phyloP scores from a whole-genome alignment of 2,113 vertebrate species.

The Crotophaga sulcirostris region DNA sequence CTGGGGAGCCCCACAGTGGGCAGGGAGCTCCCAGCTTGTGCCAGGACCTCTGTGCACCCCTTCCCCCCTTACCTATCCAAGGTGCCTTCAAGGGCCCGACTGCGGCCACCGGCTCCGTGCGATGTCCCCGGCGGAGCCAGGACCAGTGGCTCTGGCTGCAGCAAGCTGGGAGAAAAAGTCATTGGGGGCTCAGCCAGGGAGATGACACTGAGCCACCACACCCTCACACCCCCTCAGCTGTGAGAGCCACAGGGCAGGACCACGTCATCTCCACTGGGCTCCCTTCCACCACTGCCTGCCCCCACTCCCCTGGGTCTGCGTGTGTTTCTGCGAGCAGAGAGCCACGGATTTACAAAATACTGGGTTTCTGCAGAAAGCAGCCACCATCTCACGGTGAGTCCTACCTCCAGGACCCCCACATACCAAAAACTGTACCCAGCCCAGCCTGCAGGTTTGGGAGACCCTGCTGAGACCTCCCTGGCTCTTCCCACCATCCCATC shows the following conservation, averaged over 20 bases:
- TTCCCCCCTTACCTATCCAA: neutral
- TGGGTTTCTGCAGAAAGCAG: neutral
- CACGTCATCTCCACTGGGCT: accelerated
- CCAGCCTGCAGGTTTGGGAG: neutral
- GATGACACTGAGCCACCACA: neutral
- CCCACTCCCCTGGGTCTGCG: accelerated
- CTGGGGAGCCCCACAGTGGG: neutral
- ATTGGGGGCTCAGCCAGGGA: neutral
- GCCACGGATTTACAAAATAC: accelerated
- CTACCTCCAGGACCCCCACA: neutral
- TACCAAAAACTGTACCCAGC: neutral
- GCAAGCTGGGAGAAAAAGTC: neutral
- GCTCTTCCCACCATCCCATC: neutral
- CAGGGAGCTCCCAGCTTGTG: neutral
- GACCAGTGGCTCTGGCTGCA: neutral
- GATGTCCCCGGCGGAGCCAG: neutral
- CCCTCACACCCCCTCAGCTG: neutral
- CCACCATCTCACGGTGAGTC: neutral
- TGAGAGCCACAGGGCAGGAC: neutral
- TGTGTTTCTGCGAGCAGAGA: accelerated
- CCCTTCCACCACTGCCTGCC: accelerated
- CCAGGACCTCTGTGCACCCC: neutral
- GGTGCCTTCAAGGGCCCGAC: neutral
- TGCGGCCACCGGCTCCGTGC: accelerated
- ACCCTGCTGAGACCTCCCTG: neutral